Evolutionary conservation across 2,888 invertebrate genomes (phyloP).

Genomic region (Rhyacophila evoluta): DNA sequence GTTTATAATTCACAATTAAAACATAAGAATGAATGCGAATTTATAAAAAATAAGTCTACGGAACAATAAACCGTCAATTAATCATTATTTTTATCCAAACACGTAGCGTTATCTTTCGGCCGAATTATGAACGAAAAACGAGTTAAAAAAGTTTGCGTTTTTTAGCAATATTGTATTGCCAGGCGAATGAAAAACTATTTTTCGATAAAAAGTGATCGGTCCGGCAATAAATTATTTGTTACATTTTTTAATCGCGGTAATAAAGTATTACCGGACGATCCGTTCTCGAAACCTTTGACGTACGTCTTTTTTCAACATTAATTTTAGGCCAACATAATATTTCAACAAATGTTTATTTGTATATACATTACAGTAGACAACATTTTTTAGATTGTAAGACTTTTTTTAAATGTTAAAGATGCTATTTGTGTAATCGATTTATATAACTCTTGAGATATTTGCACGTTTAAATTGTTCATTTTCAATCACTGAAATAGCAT

Average conservation of each 20-base stretch:
- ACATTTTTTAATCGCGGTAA: constrained; percentile 50
- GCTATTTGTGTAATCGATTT: too few relatives aligned
- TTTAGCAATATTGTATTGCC: constrained; percentile 45
- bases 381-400: too few relatives aligned
- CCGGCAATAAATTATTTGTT: constrained; percentile 50
- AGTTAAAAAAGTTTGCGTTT: constrained; percentile 31
- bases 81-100: constrained; percentile 46
- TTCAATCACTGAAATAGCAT: too few relatives aligned
- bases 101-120: constrained; percentile 41
- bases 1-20: background rate
- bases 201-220: constrained; percentile 40
- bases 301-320: background rate
- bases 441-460: too few relatives aligned
- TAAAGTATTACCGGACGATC: constrained; percentile 43
- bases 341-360: too few relatives aligned
- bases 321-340: background rate
- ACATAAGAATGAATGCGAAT: background rate
- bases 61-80: constrained; percentile 47
- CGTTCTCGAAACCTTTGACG: background rate
- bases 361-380: too few relatives aligned
- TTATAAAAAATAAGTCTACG: constrained; percentile 26
- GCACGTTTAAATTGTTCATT: too few relatives aligned
- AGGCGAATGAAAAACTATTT: constrained; percentile 48
- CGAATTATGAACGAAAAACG: constrained; percentile 45
- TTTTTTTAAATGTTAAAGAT: too few relatives aligned